Base-by-base conservation (phyloP, 2,113 vertebrate genomes). In the cat (Felis catus) region DNA sequence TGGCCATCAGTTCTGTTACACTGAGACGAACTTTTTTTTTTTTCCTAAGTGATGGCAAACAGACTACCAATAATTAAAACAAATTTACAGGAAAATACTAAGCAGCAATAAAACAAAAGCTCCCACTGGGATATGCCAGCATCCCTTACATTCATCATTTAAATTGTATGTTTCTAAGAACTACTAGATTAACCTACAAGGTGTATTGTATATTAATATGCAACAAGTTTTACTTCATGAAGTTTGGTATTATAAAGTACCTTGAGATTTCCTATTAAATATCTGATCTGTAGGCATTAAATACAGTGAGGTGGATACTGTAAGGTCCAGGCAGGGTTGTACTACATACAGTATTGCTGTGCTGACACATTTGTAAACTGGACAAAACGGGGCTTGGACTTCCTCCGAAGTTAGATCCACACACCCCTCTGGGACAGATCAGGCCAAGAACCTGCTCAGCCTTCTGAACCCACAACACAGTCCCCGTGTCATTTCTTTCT, bases 61-160 rank as follows among this genome's bases (percentile, higher is more conserved):
- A 96, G 45, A 84, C 27, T 63, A 94, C 41, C 23, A 66, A 92
- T 81, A 76, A 78, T 92, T 89, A 81, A 97, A 91, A 94, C 21
- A 45, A 94, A 91, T 74, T 89, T 94, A 41, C 41, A 81, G 81
- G 68, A 90, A 97, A 95, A 87, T 45, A 80, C 55, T 96, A 92
- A 96, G 36, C 31, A 83, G 68, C 45, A 88, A 31, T 82, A 95
- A 98, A 98, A 92, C 5, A 74, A 95, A 39, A 81, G 29, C 6
- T 91, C 33, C 82, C 68, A 78, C 31, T 61, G 25, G 70, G 36
- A 94, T 53, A 89, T 71, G 58, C 76, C 82, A 91, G 94, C 55
- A 95, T 87, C 65, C 84, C n/a, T 73, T 73, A 78, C 58, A 91
- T n/a, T 95, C 79, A 83, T 65, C 78, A 78, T 65, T 95, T 94